Base-by-base conservation (phyloP, 53 echinoderm and acorn worm genomes). In the Henricia sp. region DNA sequence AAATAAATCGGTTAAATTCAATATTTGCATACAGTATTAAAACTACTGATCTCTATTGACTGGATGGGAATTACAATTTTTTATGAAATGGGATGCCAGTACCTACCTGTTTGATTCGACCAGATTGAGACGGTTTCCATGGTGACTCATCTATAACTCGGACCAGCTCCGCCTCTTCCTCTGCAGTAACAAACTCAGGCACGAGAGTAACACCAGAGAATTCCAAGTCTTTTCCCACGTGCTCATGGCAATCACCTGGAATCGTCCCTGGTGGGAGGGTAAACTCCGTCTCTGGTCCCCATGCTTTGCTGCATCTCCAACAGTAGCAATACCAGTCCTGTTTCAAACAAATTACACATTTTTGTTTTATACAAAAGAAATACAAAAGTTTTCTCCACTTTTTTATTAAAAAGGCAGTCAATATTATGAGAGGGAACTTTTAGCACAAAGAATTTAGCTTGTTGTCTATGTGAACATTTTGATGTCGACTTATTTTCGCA, bases 71-170 rank as follows among this genome's bases (percentile, higher is more conserved):
- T 13, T 9, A 6, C 44, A 44, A 28, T 33, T 27, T 6, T 28
- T 2, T 30, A 3, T 13, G 44, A n/a, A 9, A 44, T 44, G 44
- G 44, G 44, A 44, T 44, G 13, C 44, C 44, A n/a, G n/a, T n/a
- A n/a, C n/a, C n/a, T 9, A 95, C 95, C 90, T 96, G 96, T 78
- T 96, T 96, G 4, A 50, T 52, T 72, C 96, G 68, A 20, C 96
- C 96, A 67, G 96, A 96, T 65, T 96, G 96, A 42, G 96, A 96
- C 14, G 84, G 71, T 71, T 96, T 96, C 96, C 96, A 96, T 8
- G 84, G 74, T 10, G 69, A 82, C 68, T 44, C 26, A 56, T 96
- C 93, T 53, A 96, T 96, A 16, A 25, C 64, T 65, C 52, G 50
- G 36, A 93, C 85, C 41, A 91, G 86, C 9, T 78, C 72, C 38